These are phyloP conservation scores for Xenopus tropicalis DNA, from an alignment of 2,113 vertebrate species.

Conservation along the genomic window DNA sequence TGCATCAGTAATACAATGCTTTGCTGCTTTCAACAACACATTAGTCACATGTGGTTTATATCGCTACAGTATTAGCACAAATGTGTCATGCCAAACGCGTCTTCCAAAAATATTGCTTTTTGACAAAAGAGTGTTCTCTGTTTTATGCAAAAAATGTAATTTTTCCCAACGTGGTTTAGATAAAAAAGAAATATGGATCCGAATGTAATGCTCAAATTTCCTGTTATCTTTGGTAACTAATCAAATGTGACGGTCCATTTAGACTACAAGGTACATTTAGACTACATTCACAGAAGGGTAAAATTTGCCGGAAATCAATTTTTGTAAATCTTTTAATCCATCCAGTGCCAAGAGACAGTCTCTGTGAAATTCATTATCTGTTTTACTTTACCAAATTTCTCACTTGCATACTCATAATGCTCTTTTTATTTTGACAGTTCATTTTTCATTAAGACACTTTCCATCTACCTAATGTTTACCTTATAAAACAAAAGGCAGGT, in stretches of 20 bases:
- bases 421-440: slow-evolving; percentile 28
- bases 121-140: slow-evolving; percentile 18
- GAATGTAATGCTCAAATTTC: slow-evolving; percentile 17
- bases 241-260: slow-evolving; percentile 19
- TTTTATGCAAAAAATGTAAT: slow-evolving; percentile 2
- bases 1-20: no score
- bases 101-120: slow-evolving; percentile 23
- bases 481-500: slow-evolving; percentile 11
- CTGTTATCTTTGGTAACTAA: slow-evolving; percentile 33
- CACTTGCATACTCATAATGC: slow-evolving; percentile 24
- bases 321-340: slow-evolving; percentile 18
- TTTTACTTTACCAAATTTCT: slow-evolving; percentile 29
- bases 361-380: slow-evolving; percentile 41
- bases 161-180: slow-evolving; percentile 11
- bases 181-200: slow-evolving; percentile 14
- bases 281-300: slow-evolving; percentile 3
- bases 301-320: slow-evolving; percentile 1
- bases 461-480: not conserved
- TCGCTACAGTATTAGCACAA: slow-evolving; percentile 4
- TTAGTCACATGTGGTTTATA: slow-evolving; percentile 17
- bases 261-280: slow-evolving; percentile 19
- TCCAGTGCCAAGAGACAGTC: slow-evolving; percentile 27
- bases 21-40: not conserved
- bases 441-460: slow-evolving; percentile 32
- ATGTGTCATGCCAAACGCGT: not conserved